Base-by-base conservation (phyloP, 2,888 invertebrate genomes). In the Brachyopa scutellaris region DNA sequence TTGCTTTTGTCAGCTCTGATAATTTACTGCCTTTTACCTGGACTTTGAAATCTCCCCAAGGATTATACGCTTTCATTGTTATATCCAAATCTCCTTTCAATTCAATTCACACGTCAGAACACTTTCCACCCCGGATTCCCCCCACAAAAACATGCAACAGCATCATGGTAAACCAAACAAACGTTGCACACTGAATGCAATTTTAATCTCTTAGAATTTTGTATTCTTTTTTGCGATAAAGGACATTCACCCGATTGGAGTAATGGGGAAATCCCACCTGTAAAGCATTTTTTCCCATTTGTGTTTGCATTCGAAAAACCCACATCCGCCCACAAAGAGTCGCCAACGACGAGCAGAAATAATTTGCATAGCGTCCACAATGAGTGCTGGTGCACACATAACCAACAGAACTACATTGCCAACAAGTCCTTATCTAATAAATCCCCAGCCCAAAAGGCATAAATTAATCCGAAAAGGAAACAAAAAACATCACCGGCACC, bases 381-480 rank as follows among this genome's bases (percentile, higher is more conserved):
- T 74, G 49, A 31, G 11, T 53, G 59, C 42, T 29, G 13, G 45
- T 51, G 31, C 53, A 40, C 55, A 38, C 42, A 64, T 29, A 66
- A 51, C 31, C 33, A 26, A 19, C 19, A 9, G 42, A 49, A 62
- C 51, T 55, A 47, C n/a, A n/a, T n/a, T n/a, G n/a, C 33, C 36
- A 67, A 21, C 69, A 62, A 69, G 62, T 76, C 80, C 80, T 80
- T 80, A 80, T 80, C 80, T 80, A 76, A 80, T 74, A 74, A 80
- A 80, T 80, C 69, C 67, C 19, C 29, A 42, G 55, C 55, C 69
- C 69, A 59, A 80, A 40, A 76, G 80, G 80, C 64, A 80, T 76
- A 74, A 74, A 80, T 74, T 76, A 80, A 76, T 74, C 42, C 49
- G 38, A 49, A 64, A 64, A 64, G 59, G 64, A 69, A 70, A 64